Conservation (phyloP, 2,888 invertebrate genomes). For the Athripsodes cinereus region DNA sequence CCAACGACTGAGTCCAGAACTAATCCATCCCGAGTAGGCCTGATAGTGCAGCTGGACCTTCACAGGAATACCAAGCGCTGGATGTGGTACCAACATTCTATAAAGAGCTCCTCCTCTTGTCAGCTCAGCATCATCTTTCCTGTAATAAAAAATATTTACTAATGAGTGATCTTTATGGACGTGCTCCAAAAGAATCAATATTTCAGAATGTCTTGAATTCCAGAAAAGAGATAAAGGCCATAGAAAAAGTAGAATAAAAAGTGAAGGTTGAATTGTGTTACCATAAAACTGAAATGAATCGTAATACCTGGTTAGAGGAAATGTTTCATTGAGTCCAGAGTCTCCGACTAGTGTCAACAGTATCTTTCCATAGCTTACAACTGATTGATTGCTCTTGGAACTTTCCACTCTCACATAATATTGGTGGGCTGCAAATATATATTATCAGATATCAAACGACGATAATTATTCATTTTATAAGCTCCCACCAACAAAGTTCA, state of each 20-base stretch:
- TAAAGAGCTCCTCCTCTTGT: slow-evolving; percentile 67
- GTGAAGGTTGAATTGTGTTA: too few relatives aligned
- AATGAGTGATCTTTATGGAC: too few relatives aligned
- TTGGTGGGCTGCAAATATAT: slow-evolving; percentile 64
- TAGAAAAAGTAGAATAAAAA: too few relatives aligned
- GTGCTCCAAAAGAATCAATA: too few relatives aligned
- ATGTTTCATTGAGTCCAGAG: slow-evolving; percentile 79
- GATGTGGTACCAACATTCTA: slow-evolving; percentile 83
- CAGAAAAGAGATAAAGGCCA: too few relatives aligned
- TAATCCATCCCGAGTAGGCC: slow-evolving; percentile 87
- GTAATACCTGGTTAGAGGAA: slow-evolving; percentile 73
- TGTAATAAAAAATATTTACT: too few relatives aligned
- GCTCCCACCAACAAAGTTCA: too few relatives aligned
- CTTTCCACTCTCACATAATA: slow-evolving; percentile 74
- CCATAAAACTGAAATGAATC: too few relatives aligned
- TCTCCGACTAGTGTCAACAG: slow-evolving; percentile 76
- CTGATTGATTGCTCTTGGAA: slow-evolving; percentile 44
- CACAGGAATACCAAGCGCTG: slow-evolving; percentile 69
- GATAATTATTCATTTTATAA: neutral
- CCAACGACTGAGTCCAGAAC: slow-evolving; percentile 74
- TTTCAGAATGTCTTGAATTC: too few relatives aligned
- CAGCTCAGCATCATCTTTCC: slow-evolving; percentile 73
- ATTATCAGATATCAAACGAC: neutral
- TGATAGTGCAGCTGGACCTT: slow-evolving; percentile 74
- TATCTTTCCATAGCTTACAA: slow-evolving; percentile 69